Evolutionary conservation across 2,888 invertebrate genomes (phyloP), one percentile per base, ranked within the genome.

Genomic region (Xanthia togata): DNA sequence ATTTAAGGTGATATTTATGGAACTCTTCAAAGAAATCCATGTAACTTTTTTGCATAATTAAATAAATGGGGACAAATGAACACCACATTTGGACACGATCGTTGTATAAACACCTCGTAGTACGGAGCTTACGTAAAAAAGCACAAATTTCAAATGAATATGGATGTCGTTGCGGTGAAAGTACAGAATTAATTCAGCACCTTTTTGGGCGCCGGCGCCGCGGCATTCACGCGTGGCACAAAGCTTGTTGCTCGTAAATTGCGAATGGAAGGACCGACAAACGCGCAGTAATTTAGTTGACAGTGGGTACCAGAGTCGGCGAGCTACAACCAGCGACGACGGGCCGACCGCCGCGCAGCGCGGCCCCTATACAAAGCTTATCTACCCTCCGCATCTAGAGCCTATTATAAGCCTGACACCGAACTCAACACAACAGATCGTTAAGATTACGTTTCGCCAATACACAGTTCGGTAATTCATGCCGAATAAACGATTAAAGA

Each of bases 231-330:
- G 87, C 85, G 90, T 90, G 87, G 86, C 89, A 90, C 91, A 93
- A 92, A 92, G 91, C 92, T 91, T 89, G 88, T 87, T 89, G 92
- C 91, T 93, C 95, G 95, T 95, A 96, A 96, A 96, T 96, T 94
- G 96, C 95, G 86, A 92, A 90, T 89, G 90, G 90, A 93, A 92
- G 93, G 92, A 92, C 95, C 95, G 94, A 95, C 96, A 95, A 95
- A 94, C 94, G 94, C 89, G 89, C 91, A 88, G 95, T 95, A 94
- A 96, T 96, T 96, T 94, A 95, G 95, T 94, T 95, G 96, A 96
- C 96, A 95, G 94, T 92, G 92, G 92, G 90, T 92, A 90, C 88
- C 85, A 83, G 88, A 78, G 83, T 38, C 72, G 38, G 72, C 53
- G 63, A 63, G 70, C 83, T 82, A 85, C 89, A 85, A 89, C 89